Evolutionary conservation across 2,797 vertebrate species (phyloP).

Genomic region (Limosa lapponica): DNA sequence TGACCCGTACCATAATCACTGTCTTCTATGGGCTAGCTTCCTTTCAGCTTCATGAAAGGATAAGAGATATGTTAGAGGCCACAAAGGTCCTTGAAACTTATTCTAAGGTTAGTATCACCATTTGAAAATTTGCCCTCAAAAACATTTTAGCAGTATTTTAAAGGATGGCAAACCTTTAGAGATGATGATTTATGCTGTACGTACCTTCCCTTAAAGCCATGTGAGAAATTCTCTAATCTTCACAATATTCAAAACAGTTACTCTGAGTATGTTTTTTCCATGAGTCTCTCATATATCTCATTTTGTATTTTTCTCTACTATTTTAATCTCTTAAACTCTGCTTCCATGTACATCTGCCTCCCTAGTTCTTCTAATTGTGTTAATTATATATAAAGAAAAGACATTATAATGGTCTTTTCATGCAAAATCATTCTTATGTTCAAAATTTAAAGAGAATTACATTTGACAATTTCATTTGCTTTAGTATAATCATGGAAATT

Average conservation of each 20-base stretch:
- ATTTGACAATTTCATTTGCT: not conserved
- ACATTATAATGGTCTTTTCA: not conserved
- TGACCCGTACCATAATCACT: not conserved
- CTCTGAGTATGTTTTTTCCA: not conserved
- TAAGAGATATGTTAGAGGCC: not conserved
- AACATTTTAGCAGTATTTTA: not conserved
- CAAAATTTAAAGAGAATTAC: not conserved
- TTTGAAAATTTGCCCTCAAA: not conserved
- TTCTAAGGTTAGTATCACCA: not conserved
- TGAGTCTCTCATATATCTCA: not conserved
- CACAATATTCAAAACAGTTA: not conserved
- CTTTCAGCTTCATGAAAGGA: not conserved
- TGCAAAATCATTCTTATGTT: not conserved
- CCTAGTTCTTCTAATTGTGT: not conserved
- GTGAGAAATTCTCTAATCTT: not conserved
- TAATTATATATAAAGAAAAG: not conserved
- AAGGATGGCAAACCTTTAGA: not conserved
- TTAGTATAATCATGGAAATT: not conserved
- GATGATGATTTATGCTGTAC: not conserved
- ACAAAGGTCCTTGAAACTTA: not conserved
- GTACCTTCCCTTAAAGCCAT: not conserved
- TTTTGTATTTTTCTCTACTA: not conserved
- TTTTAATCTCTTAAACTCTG: not conserved
- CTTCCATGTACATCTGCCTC: not conserved
- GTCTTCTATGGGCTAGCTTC: not conserved